These are phyloP conservation scores for Epirrita christyi DNA, from an alignment of 2,888 invertebrate species.

Conservation along the genomic window DNA sequence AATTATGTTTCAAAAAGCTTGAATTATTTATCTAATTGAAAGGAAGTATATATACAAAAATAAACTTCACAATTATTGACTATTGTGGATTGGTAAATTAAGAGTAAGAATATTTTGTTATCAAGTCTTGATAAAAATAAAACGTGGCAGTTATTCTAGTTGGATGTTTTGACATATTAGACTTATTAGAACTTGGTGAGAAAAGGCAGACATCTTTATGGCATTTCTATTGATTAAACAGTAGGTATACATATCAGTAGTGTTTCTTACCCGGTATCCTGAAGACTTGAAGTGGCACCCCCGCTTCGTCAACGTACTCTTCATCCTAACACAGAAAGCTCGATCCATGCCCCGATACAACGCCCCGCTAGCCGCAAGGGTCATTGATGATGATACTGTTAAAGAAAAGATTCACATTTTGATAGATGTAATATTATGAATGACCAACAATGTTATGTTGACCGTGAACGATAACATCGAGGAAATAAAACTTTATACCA, in stretches of 20 bases:
- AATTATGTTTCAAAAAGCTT: no score
- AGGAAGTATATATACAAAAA: background rate
- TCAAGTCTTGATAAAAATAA: no score
- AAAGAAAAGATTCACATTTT: slow-evolving; percentile 46
- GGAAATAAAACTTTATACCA: slow-evolving; percentile 34
- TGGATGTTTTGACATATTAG: no score
- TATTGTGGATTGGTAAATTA: no score
- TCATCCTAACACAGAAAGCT: slow-evolving; percentile 98
- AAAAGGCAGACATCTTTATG: background rate
- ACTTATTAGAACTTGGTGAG: no score
- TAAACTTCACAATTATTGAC: no score
- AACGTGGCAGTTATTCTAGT: no score
- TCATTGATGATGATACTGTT: slow-evolving; percentile 94
- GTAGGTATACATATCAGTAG: background rate
- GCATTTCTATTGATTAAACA: background rate
- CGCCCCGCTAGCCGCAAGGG: slow-evolving; percentile 87
- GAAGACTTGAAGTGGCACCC: slow-evolving; percentile 99
- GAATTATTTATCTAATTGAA: background rate
- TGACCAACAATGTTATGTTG: slow-evolving; percentile 33
- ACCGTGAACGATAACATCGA: slow-evolving; percentile 36
- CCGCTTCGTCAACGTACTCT: slow-evolving; percentile 98
- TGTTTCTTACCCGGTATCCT: slow-evolving; percentile 93
- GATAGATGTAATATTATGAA: slow-evolving; percentile 39
- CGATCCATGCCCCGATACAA: slow-evolving; percentile 94
- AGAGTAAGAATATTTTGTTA: no score